Percentiles rank a stretch among this genome's conserved stretches.
Evolutionary conservation across 2,888 invertebrate genomes (phyloP).

Genomic region (Drosophila testacea): DNA sequence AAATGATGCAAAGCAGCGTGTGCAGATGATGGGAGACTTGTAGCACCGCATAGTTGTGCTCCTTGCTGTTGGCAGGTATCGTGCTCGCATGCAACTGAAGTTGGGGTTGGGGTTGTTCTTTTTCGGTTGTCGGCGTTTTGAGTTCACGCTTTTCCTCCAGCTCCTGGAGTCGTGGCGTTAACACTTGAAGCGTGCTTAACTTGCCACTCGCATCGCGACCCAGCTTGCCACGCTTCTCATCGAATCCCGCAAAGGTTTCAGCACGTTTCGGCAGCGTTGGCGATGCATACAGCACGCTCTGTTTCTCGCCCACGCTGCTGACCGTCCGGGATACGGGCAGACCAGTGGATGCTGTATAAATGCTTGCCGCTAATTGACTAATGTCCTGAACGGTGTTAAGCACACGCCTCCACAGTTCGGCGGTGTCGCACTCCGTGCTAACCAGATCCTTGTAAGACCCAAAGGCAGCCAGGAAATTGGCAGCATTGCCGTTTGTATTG

Average conservation of each 20-base stretch:
- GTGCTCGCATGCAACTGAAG: conserved; percentile 55
- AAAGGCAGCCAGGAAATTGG: conserved; percentile 84
- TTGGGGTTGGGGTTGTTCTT: conserved; percentile 5
- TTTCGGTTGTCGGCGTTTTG: conserved; percentile 47
- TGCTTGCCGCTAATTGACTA: conserved; percentile 90
- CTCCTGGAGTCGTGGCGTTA: conserved; percentile 81
- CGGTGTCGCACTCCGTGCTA: conserved; percentile 91
- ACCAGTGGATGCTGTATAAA: conserved; percentile 89
- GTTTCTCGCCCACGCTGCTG: conserved; percentile 96
- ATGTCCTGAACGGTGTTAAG: conserved; percentile 87
- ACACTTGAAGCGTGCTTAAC: conserved; percentile 84
- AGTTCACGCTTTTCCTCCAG: conserved; percentile 80
- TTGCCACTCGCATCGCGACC: conserved; percentile 86
- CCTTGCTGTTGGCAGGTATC: conserved; percentile 79
- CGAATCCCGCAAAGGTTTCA: conserved; percentile 98
- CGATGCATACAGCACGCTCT: conserved; percentile 93
- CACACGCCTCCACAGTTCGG: conserved; percentile 93
- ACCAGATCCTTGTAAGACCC: conserved; percentile 90
- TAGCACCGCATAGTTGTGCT: conserved; percentile 88
- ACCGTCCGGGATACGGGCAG: conserved; percentile 94
- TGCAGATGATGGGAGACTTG: conserved; percentile 95
- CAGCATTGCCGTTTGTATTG: conserved; percentile 75
- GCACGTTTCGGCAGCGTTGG: conserved; percentile 96
- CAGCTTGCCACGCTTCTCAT: conserved; percentile 86
- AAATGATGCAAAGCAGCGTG: conserved; percentile 94